A percentile compares a stretch with the other conserved stretches of the same genome.
These are phyloP conservation scores for Hyperoplus immaculatus DNA, from an alignment of 2,797 vertebrate genomes.

Conservation along the genomic window DNA sequence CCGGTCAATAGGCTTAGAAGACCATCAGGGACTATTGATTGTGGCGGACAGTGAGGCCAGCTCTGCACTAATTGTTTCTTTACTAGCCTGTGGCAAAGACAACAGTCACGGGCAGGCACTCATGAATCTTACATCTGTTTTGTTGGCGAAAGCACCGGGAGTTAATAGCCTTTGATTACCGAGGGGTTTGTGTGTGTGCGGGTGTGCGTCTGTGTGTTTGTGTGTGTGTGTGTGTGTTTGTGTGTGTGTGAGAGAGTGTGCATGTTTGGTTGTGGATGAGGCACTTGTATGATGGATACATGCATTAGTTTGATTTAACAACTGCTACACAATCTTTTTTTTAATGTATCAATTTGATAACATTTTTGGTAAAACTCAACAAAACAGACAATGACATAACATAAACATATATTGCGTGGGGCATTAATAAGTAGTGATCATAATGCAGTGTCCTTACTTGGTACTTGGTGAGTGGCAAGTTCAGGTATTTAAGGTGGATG, in stretches of 20 bases:
- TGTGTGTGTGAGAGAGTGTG: conserved; percentile 24
- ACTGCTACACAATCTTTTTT: conserved; percentile 5
- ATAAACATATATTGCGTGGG: background rate
- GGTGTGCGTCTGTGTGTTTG: conserved; percentile 22
- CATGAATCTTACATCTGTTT: conserved; percentile 87
- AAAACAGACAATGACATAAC: background rate
- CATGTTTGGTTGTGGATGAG: background rate
- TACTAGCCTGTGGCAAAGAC: conserved; percentile 86
- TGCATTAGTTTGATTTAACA: conserved; percentile 18
- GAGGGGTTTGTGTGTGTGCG: conserved; percentile 55
- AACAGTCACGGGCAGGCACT: conserved; percentile 81
- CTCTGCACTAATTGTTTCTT: conserved; percentile 88
- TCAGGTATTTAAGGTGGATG: background rate
- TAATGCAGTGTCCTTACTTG: conserved; percentile 1
- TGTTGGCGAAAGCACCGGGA: conserved; percentile 77
- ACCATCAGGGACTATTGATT: conserved; percentile 87
- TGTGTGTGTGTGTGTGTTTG: conserved; percentile 35
- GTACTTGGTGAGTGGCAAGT: background rate
- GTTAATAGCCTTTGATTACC: conserved; percentile 85
- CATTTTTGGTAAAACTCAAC: conserved; percentile 2
- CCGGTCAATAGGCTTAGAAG: conserved; percentile 86
- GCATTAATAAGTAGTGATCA: background rate
- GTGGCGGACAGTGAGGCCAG: conserved; percentile 82
- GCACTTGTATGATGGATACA: conserved; percentile 5
- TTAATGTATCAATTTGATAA: background rate